Base-by-base conservation (phyloP, 2,797 vertebrate genomes). In the Kryptopterus vitreolus region DNA sequence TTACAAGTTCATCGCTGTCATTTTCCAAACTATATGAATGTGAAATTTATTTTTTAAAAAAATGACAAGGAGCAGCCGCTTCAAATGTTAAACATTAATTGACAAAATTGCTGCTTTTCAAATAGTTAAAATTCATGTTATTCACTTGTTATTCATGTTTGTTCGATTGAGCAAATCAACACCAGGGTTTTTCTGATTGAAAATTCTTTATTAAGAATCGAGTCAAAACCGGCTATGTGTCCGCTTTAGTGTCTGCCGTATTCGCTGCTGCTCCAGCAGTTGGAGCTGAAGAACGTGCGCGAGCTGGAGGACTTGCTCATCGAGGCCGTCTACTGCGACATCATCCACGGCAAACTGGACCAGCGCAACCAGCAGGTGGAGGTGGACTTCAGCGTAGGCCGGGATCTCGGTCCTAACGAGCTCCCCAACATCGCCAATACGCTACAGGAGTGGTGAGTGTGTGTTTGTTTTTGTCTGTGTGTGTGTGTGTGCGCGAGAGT, bases 281-380 rank as follows among this genome's bases (percentile, higher is more conserved):
- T 99, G 69, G 98, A 98, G 91, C 94, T 99, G 94, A 97, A 95
- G 92, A 99, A 99, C 81, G 95, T 99, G 88, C 95, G 98, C 48
- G 98, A 99, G 89, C 81, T 99, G 86, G 98, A 99, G 89, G 98
- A 99, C 90, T 93, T 99, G 87, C 96, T 99, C 88, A 99, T 99
- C 20, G 98, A 99, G 85, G 98, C 98, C 0, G 95, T 99, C 88
- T 99, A 99, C 92, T 97, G 98, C 57, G 98, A 99, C 91, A 98
- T 99, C 92, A 98, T 99, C 91, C 98, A 99, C 88, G 98, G 98
- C 79, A 99, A 99, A 87, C 80, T 99, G 90, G 98, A 99, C 91
- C 98, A 99, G 90, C 95, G 97, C 87, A 99, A 99, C 90, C 98
- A 99, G 89, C 94, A 98, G 90, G 94, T 99, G 80, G 98, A 99